phyloP scores from a whole-genome alignment of 2,797 vertebrate genomes.

The Steatocranus sp. region DNA sequence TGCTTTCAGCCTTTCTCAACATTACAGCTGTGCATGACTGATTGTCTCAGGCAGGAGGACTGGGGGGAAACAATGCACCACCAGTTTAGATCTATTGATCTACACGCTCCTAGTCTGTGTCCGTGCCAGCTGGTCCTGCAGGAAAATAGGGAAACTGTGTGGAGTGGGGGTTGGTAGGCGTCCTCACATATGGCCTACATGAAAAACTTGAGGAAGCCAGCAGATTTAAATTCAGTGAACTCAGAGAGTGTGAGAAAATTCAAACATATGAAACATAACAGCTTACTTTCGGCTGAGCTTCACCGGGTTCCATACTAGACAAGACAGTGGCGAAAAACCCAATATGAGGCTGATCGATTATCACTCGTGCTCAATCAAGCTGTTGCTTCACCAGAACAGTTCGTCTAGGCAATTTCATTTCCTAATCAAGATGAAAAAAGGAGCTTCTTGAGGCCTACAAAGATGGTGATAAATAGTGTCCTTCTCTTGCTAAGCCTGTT shows the following conservation, averaged over 20 bases:
- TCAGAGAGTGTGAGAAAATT: slow-evolving; percentile 6
- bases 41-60: slow-evolving; percentile 64
- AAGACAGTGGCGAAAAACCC: slow-evolving; percentile 4
- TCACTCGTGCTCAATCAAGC: slow-evolving; percentile 11
- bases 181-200: background rate
- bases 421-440: slow-evolving; percentile 21
- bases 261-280: background rate
- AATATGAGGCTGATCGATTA: slow-evolving; percentile 32
- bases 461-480: slow-evolving; percentile 11
- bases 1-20: slow-evolving; percentile 34
- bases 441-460: background rate
- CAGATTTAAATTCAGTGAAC: slow-evolving; percentile 5
- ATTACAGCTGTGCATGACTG: slow-evolving; percentile 78
- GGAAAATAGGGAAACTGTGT: slow-evolving; percentile 15
- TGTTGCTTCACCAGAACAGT: slow-evolving; percentile 4
- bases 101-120: slow-evolving; percentile 48
- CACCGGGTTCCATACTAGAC: slow-evolving; percentile 1
- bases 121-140: slow-evolving; percentile 53
- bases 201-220: background rate
- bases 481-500: slow-evolving; percentile 12
- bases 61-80: slow-evolving; percentile 54
- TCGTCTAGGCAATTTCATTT: slow-evolving; percentile 12
- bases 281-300: background rate
- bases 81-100: slow-evolving; percentile 62
- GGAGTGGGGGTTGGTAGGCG: background rate